Percentiles rank a stretch among this genome's conserved stretches.
These are phyloP conservation scores for Gryllus longicercus DNA, from an alignment of 2,888 invertebrate genomes.

Conservation along the genomic window DNA sequence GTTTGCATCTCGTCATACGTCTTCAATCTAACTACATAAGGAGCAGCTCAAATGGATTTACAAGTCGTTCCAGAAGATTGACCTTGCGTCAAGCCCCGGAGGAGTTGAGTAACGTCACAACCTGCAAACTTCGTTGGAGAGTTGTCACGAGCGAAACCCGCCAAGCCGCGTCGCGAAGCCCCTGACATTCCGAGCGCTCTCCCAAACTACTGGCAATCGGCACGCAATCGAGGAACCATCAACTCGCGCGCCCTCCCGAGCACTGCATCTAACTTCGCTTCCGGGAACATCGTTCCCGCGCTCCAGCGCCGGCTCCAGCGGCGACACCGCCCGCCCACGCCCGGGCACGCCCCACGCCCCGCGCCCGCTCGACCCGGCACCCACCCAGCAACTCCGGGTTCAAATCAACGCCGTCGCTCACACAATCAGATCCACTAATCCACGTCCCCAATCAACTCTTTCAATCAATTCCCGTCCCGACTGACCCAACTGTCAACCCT, in stretches of 20 bases:
- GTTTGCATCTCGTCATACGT: too few species aligned
- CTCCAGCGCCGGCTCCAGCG: neutral
- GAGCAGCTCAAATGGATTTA: too few species aligned
- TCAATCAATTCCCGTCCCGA: neutral
- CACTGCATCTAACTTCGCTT: neutral
- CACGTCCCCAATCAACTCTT: neutral
- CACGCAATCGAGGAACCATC: slow-evolving; percentile 10
- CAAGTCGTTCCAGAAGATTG: neutral
- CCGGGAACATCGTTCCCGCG: neutral
- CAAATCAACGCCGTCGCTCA: neutral
- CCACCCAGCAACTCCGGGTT: neutral
- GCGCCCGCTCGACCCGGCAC: neutral
- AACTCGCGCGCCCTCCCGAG: neutral
- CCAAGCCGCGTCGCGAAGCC: neutral
- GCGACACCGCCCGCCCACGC: neutral
- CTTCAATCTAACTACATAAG: too few species aligned
- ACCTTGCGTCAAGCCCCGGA: neutral
- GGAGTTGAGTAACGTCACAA: neutral
- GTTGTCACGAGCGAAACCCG: neutral
- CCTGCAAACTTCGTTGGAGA: neutral
- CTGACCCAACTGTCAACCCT: neutral
- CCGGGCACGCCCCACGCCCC: neutral
- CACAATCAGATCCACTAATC: neutral
- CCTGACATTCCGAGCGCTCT: neutral
- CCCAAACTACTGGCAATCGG: neutral